Percentiles rank a stretch among this genome's conserved stretches.
phyloP scores from a whole-genome alignment of 2,797 vertebrate genomes.

The Sebastes steindachneri region DNA sequence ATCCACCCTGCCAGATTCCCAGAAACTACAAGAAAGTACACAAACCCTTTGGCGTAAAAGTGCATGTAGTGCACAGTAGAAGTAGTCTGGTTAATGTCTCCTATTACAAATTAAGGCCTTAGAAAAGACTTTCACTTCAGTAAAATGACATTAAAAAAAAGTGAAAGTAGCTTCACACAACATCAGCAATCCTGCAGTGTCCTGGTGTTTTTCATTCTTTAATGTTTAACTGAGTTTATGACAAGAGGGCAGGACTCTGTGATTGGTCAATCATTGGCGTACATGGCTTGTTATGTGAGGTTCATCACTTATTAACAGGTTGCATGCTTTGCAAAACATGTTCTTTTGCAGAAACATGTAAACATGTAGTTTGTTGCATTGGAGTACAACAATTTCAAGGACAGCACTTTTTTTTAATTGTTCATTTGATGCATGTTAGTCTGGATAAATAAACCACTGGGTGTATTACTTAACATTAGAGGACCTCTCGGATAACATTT shows the following conservation, averaged over 20 bases:
- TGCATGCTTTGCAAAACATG: not conserved
- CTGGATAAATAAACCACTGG: not conserved
- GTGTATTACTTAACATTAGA: slow-evolving; percentile 13
- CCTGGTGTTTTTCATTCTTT: slow-evolving; percentile 34
- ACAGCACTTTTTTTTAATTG: not conserved
- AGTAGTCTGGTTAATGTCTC: slow-evolving; percentile 51
- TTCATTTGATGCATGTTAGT: not conserved
- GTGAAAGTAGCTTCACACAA: not conserved
- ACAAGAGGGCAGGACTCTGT: not conserved
- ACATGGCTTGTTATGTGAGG: not conserved
- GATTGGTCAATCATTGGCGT: slow-evolving; percentile 34
- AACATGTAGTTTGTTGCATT: not conserved
- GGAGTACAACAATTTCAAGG: not conserved
- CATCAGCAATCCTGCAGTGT: not conserved
- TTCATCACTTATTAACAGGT: slow-evolving; percentile 44
- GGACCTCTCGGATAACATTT: not conserved
- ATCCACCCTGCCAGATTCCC: slow-evolving; percentile 33
- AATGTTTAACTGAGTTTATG: slow-evolving; percentile 53
- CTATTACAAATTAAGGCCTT: slow-evolving; percentile 4
- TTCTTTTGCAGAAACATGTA: not conserved
- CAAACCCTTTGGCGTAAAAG: slow-evolving; percentile 36
- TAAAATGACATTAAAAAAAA: not conserved
- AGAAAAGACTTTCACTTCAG: not conserved
- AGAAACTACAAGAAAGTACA: slow-evolving; percentile 32
- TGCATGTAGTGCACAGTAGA: not conserved